These are phyloP conservation scores for Menura novaehollandiae DNA, from an alignment of 2,113 vertebrate genomes.

Conservation along the genomic window DNA sequence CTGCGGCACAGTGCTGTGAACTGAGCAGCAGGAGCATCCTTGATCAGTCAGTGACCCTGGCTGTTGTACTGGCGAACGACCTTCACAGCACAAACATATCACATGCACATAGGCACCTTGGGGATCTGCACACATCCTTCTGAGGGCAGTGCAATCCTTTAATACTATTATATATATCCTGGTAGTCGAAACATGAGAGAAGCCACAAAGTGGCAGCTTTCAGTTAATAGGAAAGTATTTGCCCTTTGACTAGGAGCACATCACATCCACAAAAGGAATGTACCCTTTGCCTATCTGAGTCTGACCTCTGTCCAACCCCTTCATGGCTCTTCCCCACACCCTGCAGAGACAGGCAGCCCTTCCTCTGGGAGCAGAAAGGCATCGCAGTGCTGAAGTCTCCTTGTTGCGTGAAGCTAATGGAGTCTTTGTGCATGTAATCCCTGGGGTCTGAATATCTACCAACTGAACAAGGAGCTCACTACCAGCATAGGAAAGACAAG, in stretches of 20 bases:
- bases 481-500: background rate
- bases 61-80: fast-evolving
- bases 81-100: background rate
- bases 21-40: background rate
- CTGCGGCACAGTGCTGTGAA: background rate
- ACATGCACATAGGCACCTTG: background rate
- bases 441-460: background rate
- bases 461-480: background rate
- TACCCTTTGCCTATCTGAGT: background rate
- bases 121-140: background rate
- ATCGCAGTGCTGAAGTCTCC: background rate
- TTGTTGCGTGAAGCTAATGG: background rate
- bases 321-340: background rate
- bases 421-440: background rate
- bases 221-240: background rate
- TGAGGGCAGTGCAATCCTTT: background rate
- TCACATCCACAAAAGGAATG: background rate
- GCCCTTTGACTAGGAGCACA: background rate
- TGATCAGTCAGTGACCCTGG: background rate
- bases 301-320: background rate
- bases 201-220: background rate
- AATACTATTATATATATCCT: too few species aligned
- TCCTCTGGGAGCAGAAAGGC: background rate
- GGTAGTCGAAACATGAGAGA: background rate
- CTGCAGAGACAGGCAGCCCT: background rate